These are phyloP conservation scores for Formica aserva DNA, from an alignment of 2,888 invertebrate genomes.

Conservation along the genomic window DNA sequence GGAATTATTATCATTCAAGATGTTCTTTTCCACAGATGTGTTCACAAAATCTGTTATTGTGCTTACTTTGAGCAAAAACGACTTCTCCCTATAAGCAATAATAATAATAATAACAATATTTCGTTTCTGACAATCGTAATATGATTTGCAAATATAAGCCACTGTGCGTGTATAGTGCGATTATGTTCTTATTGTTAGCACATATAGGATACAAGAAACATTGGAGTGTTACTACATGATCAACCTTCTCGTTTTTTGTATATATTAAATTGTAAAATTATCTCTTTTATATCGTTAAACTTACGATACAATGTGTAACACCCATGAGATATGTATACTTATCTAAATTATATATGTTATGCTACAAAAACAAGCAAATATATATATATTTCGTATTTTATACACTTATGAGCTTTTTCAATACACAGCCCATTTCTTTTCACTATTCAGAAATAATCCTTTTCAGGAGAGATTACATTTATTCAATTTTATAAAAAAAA, in stretches of 20 bases:
- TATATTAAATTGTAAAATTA: slow-evolving; percentile 73
- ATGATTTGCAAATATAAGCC: slow-evolving; percentile 67
- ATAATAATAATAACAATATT: slow-evolving; percentile 8
- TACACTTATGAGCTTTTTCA: slow-evolving; percentile 65
- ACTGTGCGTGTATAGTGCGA: slow-evolving; percentile 71
- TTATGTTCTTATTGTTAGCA: slow-evolving; percentile 61
- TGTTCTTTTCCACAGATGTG: slow-evolving; percentile 11
- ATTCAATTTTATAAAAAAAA: background rate
- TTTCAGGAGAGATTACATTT: background rate
- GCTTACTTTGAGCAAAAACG: slow-evolving; percentile 38
- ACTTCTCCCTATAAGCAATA: slow-evolving; percentile 64
- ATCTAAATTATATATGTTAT: slow-evolving; percentile 84
- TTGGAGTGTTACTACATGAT: slow-evolving; percentile 43
- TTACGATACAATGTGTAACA: slow-evolving; percentile 65
- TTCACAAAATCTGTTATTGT: slow-evolving; percentile 41
- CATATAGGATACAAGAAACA: slow-evolving; percentile 63
- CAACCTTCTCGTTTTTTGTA: slow-evolving; percentile 69
- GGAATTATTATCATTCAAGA: slow-evolving; percentile 6
- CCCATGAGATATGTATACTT: slow-evolving; percentile 80
- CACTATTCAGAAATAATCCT: background rate
- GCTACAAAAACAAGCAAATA: slow-evolving; percentile 82
- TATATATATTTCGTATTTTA: slow-evolving; percentile 85
- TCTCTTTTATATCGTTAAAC: slow-evolving; percentile 82
- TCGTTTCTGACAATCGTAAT: slow-evolving; percentile 57
- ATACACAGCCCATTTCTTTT: background rate